These are phyloP conservation scores for Sylvilagus floridanus DNA, from an alignment of 2,797 vertebrate species.

Conservation along the genomic window DNA sequence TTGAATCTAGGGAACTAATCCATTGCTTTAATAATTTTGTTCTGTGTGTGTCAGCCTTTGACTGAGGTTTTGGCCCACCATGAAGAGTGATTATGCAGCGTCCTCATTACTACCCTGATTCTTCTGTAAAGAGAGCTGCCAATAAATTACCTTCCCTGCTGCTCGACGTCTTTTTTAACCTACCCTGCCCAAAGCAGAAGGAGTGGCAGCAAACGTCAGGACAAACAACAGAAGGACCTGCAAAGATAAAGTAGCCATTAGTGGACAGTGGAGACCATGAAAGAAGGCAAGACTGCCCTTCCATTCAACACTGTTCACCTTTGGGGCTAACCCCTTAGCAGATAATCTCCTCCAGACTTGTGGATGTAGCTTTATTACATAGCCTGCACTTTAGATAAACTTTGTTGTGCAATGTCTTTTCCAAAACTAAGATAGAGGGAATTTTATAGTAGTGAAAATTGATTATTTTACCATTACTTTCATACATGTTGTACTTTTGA, in stretches of 20 bases:
- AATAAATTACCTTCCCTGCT: constrained; percentile 11
- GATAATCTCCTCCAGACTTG: background rate
- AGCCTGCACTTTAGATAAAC: background rate
- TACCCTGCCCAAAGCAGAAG: background rate
- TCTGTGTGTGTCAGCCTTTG: constrained; percentile 12
- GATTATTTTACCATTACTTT: background rate
- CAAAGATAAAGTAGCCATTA: background rate
- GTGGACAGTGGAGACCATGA: background rate
- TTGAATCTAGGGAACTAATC: constrained; percentile 55
- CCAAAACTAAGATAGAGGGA: background rate
- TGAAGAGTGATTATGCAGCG: constrained; percentile 3
- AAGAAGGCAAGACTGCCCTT: background rate
- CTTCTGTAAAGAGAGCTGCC: constrained; percentile 41
- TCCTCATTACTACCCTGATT: constrained; percentile 17
- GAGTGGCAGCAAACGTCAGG: background rate
- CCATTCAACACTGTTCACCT: background rate
- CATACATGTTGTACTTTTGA: background rate
- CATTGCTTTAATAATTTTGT: constrained; percentile 65
- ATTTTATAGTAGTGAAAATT: background rate
- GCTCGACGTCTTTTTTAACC: background rate
- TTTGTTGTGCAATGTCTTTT: background rate
- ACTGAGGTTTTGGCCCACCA: constrained; percentile 59
- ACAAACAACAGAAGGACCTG: background rate
- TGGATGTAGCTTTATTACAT: background rate
- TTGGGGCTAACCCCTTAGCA: background rate